Evolutionary conservation across 2,113 vertebrate genomes (phyloP), one percentile per base, ranked within the genome.

Genomic region (mouse (Mus musculus)): DNA sequence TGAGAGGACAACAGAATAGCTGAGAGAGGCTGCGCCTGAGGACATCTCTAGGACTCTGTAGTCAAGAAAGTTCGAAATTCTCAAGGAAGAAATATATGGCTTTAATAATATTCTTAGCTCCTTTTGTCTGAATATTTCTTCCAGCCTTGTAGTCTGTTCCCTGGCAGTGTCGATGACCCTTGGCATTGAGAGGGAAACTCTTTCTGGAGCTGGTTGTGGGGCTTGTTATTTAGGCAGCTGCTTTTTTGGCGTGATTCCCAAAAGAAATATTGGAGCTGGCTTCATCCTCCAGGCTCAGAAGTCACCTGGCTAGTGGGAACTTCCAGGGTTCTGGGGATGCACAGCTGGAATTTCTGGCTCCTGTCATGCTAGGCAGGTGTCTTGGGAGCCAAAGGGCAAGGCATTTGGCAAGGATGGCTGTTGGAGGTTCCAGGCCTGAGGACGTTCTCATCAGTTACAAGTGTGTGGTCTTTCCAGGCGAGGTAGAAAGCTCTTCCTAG

Each of bases 171-270:
- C 61, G 82, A 42, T 20, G 85, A 81, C 81, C 81, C 75, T 94
- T 95, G 75, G 89, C 67, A 63, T 36, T 6, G 26, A 49, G 65
- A 84, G 63, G 82, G 56, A 39, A 63, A 46, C 49, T 72, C 84
- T 82, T 87, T 5, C 0, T 59, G 76, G 81, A 92, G 39, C 75
- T 80, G 76, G 78, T 59, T 65, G 28, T 24, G 52, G 69, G 71
- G 39, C 72, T 59, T 96, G 88, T 71, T 93, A 92, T 95, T 92
- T 87, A 86, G 80, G 88, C 90, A 96, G 95, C 93, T 97, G 96
- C 54, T 33, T 88, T 88, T 94, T 76, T 87, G 96, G 90, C 33
- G 0, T 69, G 87, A 69, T 85, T 80, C 90, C 77, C 92, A 87
- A 89, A 59, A 88, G 93, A 59, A 65, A 93, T 49, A 61, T 96